A percentile compares a stretch with the other conserved stretches of the same genome.
Conservation (phyloP, 2,797 vertebrate genomes). For the Vultur gryphus region DNA sequence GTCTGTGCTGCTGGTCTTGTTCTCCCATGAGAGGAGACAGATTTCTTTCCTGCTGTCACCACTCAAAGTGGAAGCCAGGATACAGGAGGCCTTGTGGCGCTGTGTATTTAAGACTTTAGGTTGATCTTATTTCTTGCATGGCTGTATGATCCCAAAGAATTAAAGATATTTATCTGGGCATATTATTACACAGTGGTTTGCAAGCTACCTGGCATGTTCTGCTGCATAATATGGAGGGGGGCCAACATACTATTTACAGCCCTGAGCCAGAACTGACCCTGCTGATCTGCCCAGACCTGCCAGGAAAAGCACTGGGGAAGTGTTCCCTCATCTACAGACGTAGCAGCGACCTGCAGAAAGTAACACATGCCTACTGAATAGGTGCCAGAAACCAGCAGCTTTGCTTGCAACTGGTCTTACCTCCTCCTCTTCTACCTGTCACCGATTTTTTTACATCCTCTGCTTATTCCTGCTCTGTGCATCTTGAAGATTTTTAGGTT, state of each 20-base stretch:
- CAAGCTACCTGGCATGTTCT: neutral
- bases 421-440: neutral
- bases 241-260: neutral
- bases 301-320: neutral
- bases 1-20: neutral
- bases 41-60: neutral
- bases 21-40: neutral
- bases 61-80: neutral
- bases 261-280: constrained; percentile 7
- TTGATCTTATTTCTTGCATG: neutral
- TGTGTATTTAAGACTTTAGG: neutral
- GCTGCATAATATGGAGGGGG: neutral
- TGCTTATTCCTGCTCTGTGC: neutral
- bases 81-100: neutral
- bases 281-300: neutral
- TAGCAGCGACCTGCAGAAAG: neutral
- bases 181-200: neutral
- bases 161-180: neutral
- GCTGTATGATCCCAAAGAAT: neutral
- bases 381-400: neutral
- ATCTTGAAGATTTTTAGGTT: neutral
- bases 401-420: neutral
- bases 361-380: neutral
- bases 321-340: neutral
- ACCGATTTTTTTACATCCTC: neutral